phyloP scores from a whole-genome alignment of 2,888 invertebrate species.

The Zelleria hepariella region DNA sequence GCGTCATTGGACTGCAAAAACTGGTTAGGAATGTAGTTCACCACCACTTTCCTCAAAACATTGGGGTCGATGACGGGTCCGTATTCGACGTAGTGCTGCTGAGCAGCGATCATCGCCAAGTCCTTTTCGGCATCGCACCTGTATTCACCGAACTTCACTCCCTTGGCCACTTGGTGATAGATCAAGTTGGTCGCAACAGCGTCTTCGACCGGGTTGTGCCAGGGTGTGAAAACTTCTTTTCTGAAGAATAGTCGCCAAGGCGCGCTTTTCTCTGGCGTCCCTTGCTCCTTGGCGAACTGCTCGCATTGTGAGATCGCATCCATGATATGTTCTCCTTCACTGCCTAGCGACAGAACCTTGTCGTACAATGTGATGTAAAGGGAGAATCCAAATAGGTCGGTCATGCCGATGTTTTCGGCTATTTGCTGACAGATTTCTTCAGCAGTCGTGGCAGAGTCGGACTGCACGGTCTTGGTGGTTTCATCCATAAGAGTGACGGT shows the following conservation, averaged over 20 bases:
- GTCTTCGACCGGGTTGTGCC: conserved; percentile 91
- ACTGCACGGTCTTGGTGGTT: conserved; percentile 81
- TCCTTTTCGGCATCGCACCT: conserved; percentile 87
- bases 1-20: conserved; percentile 75
- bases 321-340: conserved; percentile 92
- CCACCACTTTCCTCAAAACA: conserved; percentile 78
- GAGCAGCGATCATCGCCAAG: conserved; percentile 88
- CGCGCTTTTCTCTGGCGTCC: conserved; percentile 85
- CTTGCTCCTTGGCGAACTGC: conserved; percentile 93
- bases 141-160: conserved; percentile 94
- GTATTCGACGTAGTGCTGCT: conserved; percentile 91
- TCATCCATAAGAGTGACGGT: conserved; percentile 93
- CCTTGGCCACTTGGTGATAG: conserved; percentile 89
- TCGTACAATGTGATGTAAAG: conserved; percentile 91
- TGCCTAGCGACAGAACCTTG: conserved; percentile 90
- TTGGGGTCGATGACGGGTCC: conserved; percentile 78
- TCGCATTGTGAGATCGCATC: conserved; percentile 97
- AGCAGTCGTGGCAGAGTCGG: conserved; percentile 93
- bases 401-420: conserved; percentile 80
- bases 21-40: conserved; percentile 86
- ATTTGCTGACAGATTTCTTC: conserved; percentile 88
- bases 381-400: conserved; percentile 92
- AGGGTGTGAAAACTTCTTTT: conserved; percentile 92
- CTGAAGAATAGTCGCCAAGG: conserved; percentile 91
- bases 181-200: conserved; percentile 88